phyloP scores from a whole-genome alignment of 2,888 invertebrate species.

The Hydriomena furcata region DNA sequence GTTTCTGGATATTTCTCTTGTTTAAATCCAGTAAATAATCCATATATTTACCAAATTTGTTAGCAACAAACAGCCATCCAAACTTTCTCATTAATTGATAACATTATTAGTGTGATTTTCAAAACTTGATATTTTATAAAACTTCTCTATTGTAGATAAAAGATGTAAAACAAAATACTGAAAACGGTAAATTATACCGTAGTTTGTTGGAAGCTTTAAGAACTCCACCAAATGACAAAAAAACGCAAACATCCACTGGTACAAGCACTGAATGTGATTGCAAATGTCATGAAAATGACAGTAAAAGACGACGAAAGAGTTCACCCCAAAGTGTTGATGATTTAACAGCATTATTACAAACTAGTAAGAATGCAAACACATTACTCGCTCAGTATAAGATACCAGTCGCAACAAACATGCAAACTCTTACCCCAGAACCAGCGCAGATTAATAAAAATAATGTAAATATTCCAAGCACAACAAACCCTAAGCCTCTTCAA shows the following conservation, averaged over 20 bases:
- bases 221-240: constrained; percentile 31
- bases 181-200: constrained; percentile 61
- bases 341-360: constrained; percentile 14
- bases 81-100: too few species aligned
- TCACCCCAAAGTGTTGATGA: constrained; percentile 24
- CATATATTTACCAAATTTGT: too few species aligned
- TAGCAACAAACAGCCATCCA: too few species aligned
- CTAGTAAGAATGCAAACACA: constrained; percentile 18
- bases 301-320: constrained; percentile 50
- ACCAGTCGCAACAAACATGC: constrained; percentile 43
- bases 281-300: constrained; percentile 57
- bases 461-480: constrained; percentile 15
- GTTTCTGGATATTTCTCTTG: too few species aligned
- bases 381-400: constrained; percentile 34
- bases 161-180: constrained; percentile 65
- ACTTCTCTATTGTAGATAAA: constrained; percentile 56
- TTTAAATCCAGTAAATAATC: too few species aligned
- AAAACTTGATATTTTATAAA: too few species aligned
- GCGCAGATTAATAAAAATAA: neutral
- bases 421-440: constrained; percentile 35
- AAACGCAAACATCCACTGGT: constrained; percentile 33
- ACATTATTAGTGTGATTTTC: too few species aligned
- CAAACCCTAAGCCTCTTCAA: constrained; percentile 23
- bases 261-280: constrained; percentile 51
- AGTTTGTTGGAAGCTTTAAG: constrained; percentile 61